Conservation (phyloP, 2,113 vertebrate species). For the Promerops cafer region DNA sequence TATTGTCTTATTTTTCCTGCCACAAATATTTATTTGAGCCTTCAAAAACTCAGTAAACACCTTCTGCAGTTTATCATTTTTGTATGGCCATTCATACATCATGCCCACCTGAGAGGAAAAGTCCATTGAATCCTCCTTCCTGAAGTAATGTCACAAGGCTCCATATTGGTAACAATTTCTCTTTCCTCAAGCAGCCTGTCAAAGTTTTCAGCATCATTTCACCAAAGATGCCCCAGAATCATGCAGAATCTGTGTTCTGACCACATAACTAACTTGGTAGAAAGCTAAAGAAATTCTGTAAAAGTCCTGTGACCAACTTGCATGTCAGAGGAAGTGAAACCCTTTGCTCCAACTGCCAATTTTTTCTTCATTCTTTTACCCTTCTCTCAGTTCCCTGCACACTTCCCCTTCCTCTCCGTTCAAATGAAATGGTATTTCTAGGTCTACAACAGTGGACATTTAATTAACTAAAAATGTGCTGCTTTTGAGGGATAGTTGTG, state of each 20-base stretch:
- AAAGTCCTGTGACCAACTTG: neutral
- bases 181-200: neutral
- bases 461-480: neutral
- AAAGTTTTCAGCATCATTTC: neutral
- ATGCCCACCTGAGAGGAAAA: neutral
- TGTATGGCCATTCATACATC: neutral
- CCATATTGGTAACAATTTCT: neutral
- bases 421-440: slow-evolving; percentile 11
- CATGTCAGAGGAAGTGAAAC: slow-evolving; percentile 18
- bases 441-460: neutral
- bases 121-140: neutral
- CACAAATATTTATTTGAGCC: neutral
- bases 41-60: neutral
- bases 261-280: neutral
- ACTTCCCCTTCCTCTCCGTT: neutral
- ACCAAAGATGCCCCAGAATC: neutral
- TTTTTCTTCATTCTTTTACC: slow-evolving; percentile 6
- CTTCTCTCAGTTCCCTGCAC: neutral
- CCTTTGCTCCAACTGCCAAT: neutral
- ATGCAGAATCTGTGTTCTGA: neutral
- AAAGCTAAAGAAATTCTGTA: neutral
- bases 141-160: neutral
- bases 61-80: neutral
- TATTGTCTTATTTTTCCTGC: neutral
- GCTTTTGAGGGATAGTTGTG: neutral